phyloP scores from a whole-genome alignment of 2,113 vertebrate species.

The Cygnus atratus region DNA sequence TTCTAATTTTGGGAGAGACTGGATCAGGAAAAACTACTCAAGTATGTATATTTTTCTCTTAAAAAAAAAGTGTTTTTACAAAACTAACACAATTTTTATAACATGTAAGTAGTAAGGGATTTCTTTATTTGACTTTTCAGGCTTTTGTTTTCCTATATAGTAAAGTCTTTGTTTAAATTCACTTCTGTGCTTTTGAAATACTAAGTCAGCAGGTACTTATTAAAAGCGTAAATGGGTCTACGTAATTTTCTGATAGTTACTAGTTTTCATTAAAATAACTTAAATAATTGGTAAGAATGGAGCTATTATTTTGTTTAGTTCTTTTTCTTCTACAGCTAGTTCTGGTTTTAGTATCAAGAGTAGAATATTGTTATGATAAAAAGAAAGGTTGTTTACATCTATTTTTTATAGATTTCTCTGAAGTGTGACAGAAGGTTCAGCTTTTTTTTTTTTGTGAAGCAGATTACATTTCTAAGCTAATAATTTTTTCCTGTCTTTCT shows the following conservation, averaged over 20 bases:
- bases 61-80: background rate
- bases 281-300: background rate
- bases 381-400: background rate
- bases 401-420: background rate
- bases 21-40: conserved; percentile 98
- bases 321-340: background rate
- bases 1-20: conserved; percentile 93
- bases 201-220: background rate
- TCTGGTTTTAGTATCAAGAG: background rate
- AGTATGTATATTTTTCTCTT: conserved; percentile 71
- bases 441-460: background rate
- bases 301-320: background rate
- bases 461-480: background rate
- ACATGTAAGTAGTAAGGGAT: background rate
- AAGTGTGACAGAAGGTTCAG: background rate
- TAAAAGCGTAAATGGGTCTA: background rate
- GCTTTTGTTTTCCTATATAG: background rate
- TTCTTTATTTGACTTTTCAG: background rate
- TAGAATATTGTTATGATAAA: background rate
- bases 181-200: background rate
- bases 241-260: background rate
- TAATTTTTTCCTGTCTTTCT: background rate
- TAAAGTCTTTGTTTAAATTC: background rate
- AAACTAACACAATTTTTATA: background rate
- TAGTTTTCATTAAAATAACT: background rate